These are phyloP conservation scores for Sthenelais limicola DNA, from an alignment of 2,888 invertebrate species.

Conservation along the genomic window DNA sequence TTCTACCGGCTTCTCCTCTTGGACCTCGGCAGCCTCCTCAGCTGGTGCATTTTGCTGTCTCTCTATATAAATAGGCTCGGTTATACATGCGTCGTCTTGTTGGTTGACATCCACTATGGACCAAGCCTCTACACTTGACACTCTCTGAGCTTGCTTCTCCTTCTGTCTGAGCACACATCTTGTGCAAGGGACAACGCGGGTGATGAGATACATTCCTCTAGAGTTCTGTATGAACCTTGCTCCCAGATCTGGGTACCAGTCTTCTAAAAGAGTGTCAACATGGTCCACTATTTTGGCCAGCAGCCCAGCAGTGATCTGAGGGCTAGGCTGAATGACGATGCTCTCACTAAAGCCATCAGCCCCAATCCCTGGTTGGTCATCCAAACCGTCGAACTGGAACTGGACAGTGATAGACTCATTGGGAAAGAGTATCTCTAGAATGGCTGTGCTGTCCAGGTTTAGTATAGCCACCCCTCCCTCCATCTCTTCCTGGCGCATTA, in stretches of 20 bases:
- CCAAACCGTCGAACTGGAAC: slow-evolving; percentile 10
- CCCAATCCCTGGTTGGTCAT: neutral
- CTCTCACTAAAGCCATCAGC: neutral
- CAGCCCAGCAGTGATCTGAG: slow-evolving; percentile 46
- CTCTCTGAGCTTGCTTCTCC: slow-evolving; percentile 15
- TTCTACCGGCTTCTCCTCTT: neutral
- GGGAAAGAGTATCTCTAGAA: slow-evolving; percentile 89
- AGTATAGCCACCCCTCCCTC: slow-evolving; percentile 91
- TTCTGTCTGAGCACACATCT: slow-evolving; percentile 79
- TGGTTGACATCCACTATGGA: slow-evolving; percentile 43
- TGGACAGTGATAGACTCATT: slow-evolving; percentile 77
- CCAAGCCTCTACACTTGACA: slow-evolving; percentile 42
- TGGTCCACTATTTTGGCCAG: slow-evolving; percentile 83
- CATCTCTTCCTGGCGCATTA: slow-evolving; percentile 76
- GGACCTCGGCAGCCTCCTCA: neutral
- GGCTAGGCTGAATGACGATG: slow-evolving; percentile 44
- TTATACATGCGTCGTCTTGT: slow-evolving; percentile 39
- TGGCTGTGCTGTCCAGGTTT: slow-evolving; percentile 84
- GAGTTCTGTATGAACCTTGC: slow-evolving; percentile 98
- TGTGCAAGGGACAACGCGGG: slow-evolving; percentile 92
- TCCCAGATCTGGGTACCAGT: slow-evolving; percentile 96
- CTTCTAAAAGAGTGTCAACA: slow-evolving; percentile 94
- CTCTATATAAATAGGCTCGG: slow-evolving; percentile 43
- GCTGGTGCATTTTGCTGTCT: neutral
- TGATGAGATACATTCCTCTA: slow-evolving; percentile 94